Evolutionary conservation across 2,888 invertebrate species (phyloP), one percentile per base, ranked within the genome.

Genomic region (Ornithoptera priamus): DNA sequence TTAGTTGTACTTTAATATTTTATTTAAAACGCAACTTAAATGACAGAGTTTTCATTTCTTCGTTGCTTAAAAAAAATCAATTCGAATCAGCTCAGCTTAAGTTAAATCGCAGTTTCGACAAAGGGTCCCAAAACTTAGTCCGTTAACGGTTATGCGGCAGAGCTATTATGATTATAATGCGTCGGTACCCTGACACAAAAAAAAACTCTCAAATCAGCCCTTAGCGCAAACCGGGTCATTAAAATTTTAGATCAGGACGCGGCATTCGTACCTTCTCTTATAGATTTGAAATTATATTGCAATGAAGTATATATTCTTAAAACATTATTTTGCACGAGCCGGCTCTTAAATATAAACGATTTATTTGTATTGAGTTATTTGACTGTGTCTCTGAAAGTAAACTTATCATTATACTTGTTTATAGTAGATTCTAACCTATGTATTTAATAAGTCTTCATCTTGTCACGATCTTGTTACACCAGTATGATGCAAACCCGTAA

Each of bases 101-200:
- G 30, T 39, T 39, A 39, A 59, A 66, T n/a, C 69, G 22, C 30
- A 57, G 36, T 66, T 59, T 66, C 50, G 57, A 62, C 18, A 75
- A 75, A 63, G 77, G 73, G 76, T 71, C 82, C 74, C 70, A 74
- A 77, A 79, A 71, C 72, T 75, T 67, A 71, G 75, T 74, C 91
- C 91, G 90, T 92, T 92, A 92, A 91, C 90, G 90, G 92, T 90
- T 89, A 88, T 86, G 80, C 83, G 87, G 90, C 87, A 88, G 81
- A 80, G 83, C 86, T 82, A 92, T 92, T 92, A 84, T 92, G 87
- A 91, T 92, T 92, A 83, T 90, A 92, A 92, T 91, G 84, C 75
- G 87, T 86, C 82, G 88, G 87, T 89, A 86, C 84, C 81, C 84
- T 76, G 74, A 71, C 73, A 77, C 83, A 84, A 85, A 88, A 86